Percentiles rank a stretch among this genome's conserved stretches.
Conservation (phyloP, 2,888 invertebrate species). For the Clitarchus hookeri region DNA sequence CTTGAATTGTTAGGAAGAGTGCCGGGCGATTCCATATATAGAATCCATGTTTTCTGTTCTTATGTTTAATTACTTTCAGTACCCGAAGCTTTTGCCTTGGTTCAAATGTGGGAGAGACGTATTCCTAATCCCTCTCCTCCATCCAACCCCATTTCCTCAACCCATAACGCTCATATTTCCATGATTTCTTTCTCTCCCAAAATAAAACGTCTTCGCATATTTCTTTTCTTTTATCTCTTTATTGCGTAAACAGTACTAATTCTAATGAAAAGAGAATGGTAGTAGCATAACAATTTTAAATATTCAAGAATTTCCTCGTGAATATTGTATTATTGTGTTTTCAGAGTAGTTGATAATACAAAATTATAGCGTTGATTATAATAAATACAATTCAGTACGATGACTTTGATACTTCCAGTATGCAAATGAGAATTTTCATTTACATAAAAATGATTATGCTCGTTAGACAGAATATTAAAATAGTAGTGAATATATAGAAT, state of each 20-base stretch:
- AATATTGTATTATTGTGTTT: not conserved
- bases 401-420: no score
- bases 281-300: not conserved
- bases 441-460: no score
- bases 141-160: conserved; percentile 16
- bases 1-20: conserved; percentile 34
- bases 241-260: conserved; percentile 7
- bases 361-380: not conserved
- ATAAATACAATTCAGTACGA: not conserved
- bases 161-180: conserved; percentile 36
- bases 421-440: no score
- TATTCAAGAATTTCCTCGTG: not conserved
- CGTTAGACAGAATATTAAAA: no score
- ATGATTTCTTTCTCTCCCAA: conserved; percentile 35
- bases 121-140: conserved; percentile 18
- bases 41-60: conserved; percentile 40
- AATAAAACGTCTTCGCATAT: conserved; percentile 32
- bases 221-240: not conserved
- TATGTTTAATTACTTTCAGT: conserved; percentile 41
- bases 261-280: not conserved
- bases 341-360: not conserved
- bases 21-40: conserved; percentile 38
- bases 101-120: conserved; percentile 21
- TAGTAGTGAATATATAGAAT: no score
- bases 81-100: conserved; percentile 34